Percentiles rank a stretch among this genome's conserved stretches.
Evolutionary conservation across 2,797 vertebrate genomes (phyloP).

Genomic region (Myotis pilosus): DNA sequence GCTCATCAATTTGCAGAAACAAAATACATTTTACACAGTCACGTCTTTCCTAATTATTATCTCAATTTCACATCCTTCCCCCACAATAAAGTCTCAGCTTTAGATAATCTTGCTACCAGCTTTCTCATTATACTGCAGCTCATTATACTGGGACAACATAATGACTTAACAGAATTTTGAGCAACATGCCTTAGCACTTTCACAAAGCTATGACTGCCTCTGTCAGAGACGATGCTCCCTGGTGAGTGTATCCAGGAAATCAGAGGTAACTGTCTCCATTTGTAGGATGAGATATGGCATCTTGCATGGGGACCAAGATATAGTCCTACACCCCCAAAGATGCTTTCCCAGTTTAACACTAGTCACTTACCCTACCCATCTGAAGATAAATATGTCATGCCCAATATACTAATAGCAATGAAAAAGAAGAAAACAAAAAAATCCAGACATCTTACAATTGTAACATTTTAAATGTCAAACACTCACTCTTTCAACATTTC

Average conservation of each 20-base stretch:
- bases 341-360: neutral
- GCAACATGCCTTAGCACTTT: neutral
- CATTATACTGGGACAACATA: neutral
- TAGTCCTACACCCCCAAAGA: neutral
- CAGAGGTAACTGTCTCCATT: neutral
- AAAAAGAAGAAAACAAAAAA: neutral
- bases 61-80: neutral
- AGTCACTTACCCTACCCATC: neutral
- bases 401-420: neutral
- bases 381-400: neutral
- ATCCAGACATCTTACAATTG: conserved; percentile 32
- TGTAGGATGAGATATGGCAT: neutral
- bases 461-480: conserved; percentile 61
- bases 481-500: conserved; percentile 92
- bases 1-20: neutral
- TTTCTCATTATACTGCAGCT: neutral
- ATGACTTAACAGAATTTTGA: neutral
- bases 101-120: neutral
- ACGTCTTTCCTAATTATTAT: conserved; percentile 32
- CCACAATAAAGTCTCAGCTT: neutral
- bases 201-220: neutral
- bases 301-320: neutral
- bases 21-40: conserved; percentile 1
- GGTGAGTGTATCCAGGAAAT: neutral
- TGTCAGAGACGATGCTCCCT: neutral